Conservation (phyloP, 2,888 invertebrate species). For the Thera obeliscata region DNA sequence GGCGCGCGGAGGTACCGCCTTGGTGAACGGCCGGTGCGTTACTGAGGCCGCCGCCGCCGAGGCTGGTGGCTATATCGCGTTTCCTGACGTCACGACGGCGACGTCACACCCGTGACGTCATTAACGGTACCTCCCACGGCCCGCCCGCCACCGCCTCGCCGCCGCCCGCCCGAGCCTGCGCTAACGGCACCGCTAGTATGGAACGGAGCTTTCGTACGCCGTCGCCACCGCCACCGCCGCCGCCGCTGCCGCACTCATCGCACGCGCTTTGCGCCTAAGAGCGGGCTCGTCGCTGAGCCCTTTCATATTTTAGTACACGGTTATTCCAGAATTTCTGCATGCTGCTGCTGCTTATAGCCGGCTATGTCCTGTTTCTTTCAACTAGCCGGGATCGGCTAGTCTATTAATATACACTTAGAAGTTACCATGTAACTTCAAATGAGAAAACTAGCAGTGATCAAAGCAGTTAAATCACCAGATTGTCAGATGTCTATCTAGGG, state of each 20-base stretch:
- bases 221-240: constrained; percentile 51
- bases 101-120: constrained; percentile 80
- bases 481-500: not conserved
- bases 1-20: constrained; percentile 72
- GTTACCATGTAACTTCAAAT: not conserved
- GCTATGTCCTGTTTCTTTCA: not conserved
- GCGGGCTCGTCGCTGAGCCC: constrained; percentile 10
- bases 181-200: constrained; percentile 83
- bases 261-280: constrained; percentile 26
- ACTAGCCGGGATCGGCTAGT: not conserved
- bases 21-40: constrained; percentile 82
- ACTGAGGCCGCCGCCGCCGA: constrained; percentile 84
- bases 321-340: constrained; percentile 7
- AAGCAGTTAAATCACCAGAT: not conserved
- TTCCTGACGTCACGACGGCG: constrained; percentile 79
- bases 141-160: constrained; percentile 76
- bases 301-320: constrained; percentile 1
- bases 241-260: constrained; percentile 49
- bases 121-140: constrained; percentile 84
- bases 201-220: constrained; percentile 74
- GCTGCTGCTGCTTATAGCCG: not conserved
- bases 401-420: not conserved
- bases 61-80: constrained; percentile 83
- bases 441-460: not conserved
- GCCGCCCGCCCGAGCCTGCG: constrained; percentile 81